Evolutionary conservation across 2,888 invertebrate species (phyloP).

Genomic region (Drosophila tripunctata): DNA sequence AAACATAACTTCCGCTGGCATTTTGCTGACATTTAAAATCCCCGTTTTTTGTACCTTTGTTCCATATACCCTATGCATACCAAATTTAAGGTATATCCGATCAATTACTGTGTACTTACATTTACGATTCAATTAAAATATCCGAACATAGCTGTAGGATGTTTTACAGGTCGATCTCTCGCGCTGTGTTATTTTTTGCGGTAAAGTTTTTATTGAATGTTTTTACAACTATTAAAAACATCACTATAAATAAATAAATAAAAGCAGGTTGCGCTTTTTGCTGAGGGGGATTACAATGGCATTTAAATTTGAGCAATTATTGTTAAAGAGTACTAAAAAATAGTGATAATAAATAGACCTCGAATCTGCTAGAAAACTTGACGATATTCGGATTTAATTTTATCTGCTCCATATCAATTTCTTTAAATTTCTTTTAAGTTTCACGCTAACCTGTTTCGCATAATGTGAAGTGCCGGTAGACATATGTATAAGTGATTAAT

Average conservation of each 20-base stretch:
- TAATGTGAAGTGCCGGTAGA: too few relatives aligned
- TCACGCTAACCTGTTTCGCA: too few relatives aligned
- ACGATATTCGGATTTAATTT: too few relatives aligned
- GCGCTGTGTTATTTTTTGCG: not conserved
- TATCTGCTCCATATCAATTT: too few relatives aligned
- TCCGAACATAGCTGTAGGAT: too few relatives aligned
- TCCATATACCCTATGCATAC: not conserved
- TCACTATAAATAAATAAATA: not conserved
- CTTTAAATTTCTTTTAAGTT: not conserved
- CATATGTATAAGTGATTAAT: not conserved
- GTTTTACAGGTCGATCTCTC: not conserved
- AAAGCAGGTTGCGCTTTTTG: not conserved
- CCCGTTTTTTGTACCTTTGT: not conserved
- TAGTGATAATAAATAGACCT: too few relatives aligned
- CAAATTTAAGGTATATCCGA: too few relatives aligned
- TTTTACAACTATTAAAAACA: not conserved
- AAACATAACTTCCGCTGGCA: conserved; percentile 8
- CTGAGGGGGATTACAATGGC: not conserved
- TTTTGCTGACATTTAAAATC: conserved; percentile 7
- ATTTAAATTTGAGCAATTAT: not conserved
- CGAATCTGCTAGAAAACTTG: too few relatives aligned
- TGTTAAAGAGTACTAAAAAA: too few relatives aligned
- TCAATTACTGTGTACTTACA: too few relatives aligned
- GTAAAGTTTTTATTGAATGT: not conserved
- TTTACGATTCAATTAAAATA: too few relatives aligned